Base-by-base conservation (phyloP, 2,113 vertebrate species). In the rabbit (Oryctolagus cuniculus) region DNA sequence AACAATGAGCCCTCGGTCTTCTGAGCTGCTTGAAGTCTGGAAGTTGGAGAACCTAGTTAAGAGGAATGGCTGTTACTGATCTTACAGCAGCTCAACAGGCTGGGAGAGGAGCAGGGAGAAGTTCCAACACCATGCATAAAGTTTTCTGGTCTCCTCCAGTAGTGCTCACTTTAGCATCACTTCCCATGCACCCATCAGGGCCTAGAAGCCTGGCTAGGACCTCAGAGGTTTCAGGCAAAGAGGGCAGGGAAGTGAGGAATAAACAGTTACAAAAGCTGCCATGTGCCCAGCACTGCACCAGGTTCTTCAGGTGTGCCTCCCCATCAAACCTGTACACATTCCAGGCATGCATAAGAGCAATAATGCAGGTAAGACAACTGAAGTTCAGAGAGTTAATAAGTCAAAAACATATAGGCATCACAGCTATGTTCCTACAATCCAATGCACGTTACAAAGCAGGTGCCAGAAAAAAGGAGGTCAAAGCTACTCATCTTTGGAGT, bases 31-130 rank as follows among this genome's bases (percentile, higher is more conserved):
- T 53, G 74, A 87, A 95, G 38, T 5, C 36, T 63, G 2, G 1
- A 58, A 93, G 63, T n/a, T 70, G 51, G 49, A 81, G 73, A 85
- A n/a, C 34, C 49, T n/a, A 63, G 87, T 90, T 84, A 87, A 94
- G 81, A 90, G 34, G 83, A 93, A 95, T 72, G 34, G 29, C 63
- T 27, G 11, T 49, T 72, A 75, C 1, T 66, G 73, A 96, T 81
- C 74, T 27, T 27, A 78, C 17, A 51, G 69, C 92, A 75, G 79
- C 61, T 79, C 82, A 81, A 79, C 55, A 58, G 61, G 19, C 89
- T 94, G 70, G 25, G 29, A 73, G 29, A 61, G 16, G 9, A 87
- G 75, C 93, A 25, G 63, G 25, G 75, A 92, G 69, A 90, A 49
- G 77, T 88, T 95, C 88, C 88, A 88, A 51, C 10, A 22, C 38